These are phyloP conservation scores for Drosophila orosa DNA, from an alignment of 1,140 invertebrate genomes.

Conservation along the genomic window DNA sequence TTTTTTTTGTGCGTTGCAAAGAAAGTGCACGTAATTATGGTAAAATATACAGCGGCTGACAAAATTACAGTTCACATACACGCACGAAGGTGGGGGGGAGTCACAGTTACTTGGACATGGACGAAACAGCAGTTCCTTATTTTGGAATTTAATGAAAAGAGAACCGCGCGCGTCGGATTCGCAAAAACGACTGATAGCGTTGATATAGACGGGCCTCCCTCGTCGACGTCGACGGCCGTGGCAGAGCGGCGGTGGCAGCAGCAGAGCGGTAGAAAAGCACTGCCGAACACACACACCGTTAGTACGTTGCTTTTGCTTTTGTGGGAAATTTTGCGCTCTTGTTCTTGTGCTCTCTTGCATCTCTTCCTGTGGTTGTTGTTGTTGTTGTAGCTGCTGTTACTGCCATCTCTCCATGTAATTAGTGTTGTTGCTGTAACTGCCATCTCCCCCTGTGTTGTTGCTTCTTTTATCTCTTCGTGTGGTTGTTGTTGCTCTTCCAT, in stretches of 20 bases:
- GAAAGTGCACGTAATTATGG: conserved; percentile 66
- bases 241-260: conserved; percentile 41
- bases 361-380: conserved; percentile 8
- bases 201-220: conserved; percentile 78
- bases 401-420: conserved; percentile 10
- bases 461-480: neutral
- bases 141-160: conserved; percentile 29
- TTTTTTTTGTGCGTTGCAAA: conserved; percentile 19
- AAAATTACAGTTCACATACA: conserved; percentile 64
- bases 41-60: conserved; percentile 70
- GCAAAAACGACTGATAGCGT: conserved; percentile 78
- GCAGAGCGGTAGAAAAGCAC: conserved; percentile 15
- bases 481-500: neutral
- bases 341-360: conserved; percentile 33
- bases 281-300: conserved; percentile 10
- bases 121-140: conserved; percentile 41
- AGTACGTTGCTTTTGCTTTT: conserved; percentile 26
- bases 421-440: conserved; percentile 1
- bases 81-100: conserved; percentile 8
- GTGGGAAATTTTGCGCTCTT: conserved; percentile 63
- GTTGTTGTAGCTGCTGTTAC: conserved; percentile 23
- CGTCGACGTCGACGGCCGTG: conserved; percentile 53
- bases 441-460: neutral
- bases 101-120: conserved; percentile 56
- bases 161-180: conserved; percentile 75